Conservation (phyloP, 2,888 invertebrate genomes). For the Encarsia formosa region DNA sequence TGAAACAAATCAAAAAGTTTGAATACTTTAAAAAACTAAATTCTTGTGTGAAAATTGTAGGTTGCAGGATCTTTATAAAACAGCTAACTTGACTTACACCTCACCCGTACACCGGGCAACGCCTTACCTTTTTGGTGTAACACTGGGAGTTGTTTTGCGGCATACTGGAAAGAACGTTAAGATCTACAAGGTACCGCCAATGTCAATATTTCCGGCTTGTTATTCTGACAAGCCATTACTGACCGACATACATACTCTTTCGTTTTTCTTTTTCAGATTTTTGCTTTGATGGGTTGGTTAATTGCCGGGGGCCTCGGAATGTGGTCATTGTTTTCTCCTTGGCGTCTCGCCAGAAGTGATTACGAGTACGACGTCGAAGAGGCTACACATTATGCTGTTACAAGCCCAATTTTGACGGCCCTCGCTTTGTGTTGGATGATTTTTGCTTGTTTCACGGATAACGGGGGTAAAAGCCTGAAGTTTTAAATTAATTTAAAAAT, state of each 20-base stretch:
- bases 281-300: constrained; percentile 57
- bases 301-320: constrained; percentile 51
- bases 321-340: constrained; percentile 61
- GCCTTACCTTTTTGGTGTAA: constrained; percentile 63
- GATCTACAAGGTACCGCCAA: constrained; percentile 48
- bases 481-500: too few species aligned
- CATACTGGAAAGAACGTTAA: constrained; percentile 50
- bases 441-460: constrained; percentile 58
- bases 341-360: constrained; percentile 57
- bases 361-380: constrained; percentile 60
- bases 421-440: constrained; percentile 63
- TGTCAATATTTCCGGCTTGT: neutral
- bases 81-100: constrained; percentile 63
- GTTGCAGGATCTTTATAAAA: constrained; percentile 65
- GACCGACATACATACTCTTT: neutral
- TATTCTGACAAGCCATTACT: neutral
- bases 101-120: constrained; percentile 63
- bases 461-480: constrained; percentile 54
- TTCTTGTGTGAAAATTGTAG: too few species aligned
- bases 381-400: constrained; percentile 63
- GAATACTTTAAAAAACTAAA: too few species aligned
- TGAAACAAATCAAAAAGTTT: too few species aligned
- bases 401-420: constrained; percentile 63
- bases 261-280: constrained; percentile 47
- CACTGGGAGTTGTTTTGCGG: constrained; percentile 58